Percentiles rank a stretch among this genome's conserved stretches.
phyloP scores from a whole-genome alignment of 1,140 invertebrate genomes.

The Nephotettix cincticeps region DNA sequence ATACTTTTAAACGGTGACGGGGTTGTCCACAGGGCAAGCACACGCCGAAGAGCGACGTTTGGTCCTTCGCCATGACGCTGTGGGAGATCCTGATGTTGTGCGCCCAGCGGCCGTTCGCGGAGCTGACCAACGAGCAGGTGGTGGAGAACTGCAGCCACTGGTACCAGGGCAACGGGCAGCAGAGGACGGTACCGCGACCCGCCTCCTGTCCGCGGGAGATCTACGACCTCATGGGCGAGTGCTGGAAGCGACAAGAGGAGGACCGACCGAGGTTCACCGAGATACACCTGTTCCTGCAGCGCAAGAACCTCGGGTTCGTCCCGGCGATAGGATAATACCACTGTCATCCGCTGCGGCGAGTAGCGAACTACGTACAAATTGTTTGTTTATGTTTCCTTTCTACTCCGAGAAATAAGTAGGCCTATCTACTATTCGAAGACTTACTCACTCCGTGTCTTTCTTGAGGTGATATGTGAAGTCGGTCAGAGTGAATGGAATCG shows the following conservation, averaged over 20 bases:
- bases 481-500: conserved; percentile 15
- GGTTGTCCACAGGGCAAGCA: conserved; percentile 62
- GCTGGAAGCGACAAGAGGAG: conserved; percentile 67
- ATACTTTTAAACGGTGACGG: no score
- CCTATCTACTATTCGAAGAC: conserved; percentile 38
- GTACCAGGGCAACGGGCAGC: conserved; percentile 55
- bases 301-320: conserved; percentile 59
- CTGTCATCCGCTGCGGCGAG: not conserved
- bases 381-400: conserved; percentile 15
- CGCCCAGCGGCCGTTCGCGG: conserved; percentile 68
- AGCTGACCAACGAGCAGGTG: conserved; percentile 73
- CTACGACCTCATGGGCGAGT: conserved; percentile 74
- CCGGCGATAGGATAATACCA: conserved; percentile 35
- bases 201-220: conserved; percentile 63
- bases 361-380: conserved; percentile 22
- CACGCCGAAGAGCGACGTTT: conserved; percentile 71
- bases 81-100: conserved; percentile 79
- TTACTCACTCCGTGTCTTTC: conserved; percentile 42
- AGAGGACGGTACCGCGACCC: conserved; percentile 53
- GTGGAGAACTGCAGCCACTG: conserved; percentile 71
- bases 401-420: conserved; percentile 32
- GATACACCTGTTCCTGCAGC: conserved; percentile 70
- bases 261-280: conserved; percentile 70
- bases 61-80: conserved; percentile 75
- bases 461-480: conserved; percentile 34